Evolutionary conservation across 2,888 invertebrate genomes (phyloP).

Genomic region (Cantharis rustica): DNA sequence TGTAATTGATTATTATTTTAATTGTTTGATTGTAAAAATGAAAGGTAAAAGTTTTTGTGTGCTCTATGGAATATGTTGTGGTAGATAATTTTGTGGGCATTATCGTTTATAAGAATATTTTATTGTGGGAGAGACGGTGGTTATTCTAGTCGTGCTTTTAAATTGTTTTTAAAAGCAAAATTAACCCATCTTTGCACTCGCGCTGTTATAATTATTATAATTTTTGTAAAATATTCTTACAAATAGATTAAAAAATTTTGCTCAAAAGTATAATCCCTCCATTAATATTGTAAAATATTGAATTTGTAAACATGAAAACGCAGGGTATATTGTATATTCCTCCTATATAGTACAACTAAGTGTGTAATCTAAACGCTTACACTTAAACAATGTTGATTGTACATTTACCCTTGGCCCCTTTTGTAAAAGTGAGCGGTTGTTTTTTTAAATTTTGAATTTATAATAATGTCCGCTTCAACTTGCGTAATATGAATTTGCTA

Average conservation of each 20-base stretch:
- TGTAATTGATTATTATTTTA: not conserved
- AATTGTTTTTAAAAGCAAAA: not conserved
- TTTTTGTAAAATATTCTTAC: constrained; percentile 25
- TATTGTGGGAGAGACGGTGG: not conserved
- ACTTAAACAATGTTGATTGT: not conserved
- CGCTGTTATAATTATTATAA: not conserved
- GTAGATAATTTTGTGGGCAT: constrained; percentile 22
- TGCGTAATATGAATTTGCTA: constrained; percentile 41
- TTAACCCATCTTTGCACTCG: not conserved
- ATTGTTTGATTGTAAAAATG: not conserved
- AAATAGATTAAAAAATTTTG: constrained; percentile 39
- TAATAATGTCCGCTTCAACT: constrained; percentile 38
- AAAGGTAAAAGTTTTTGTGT: not conserved
- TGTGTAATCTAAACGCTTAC: constrained; percentile 15
- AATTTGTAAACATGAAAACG: constrained; percentile 44
- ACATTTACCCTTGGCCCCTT: not conserved
- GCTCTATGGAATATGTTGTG: constrained; percentile 10
- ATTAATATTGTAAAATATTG: constrained; percentile 47
- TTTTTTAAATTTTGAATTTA: not conserved
- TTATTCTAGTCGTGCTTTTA: not conserved
- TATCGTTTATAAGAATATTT: constrained; percentile 30
- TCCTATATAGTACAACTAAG: constrained; percentile 38
- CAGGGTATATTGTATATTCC: constrained; percentile 49
- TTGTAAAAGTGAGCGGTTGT: not conserved
- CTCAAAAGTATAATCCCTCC: constrained; percentile 58